Evolutionary conservation across 2,113 vertebrate genomes (phyloP).

Genomic region (Heliornis fulica): DNA sequence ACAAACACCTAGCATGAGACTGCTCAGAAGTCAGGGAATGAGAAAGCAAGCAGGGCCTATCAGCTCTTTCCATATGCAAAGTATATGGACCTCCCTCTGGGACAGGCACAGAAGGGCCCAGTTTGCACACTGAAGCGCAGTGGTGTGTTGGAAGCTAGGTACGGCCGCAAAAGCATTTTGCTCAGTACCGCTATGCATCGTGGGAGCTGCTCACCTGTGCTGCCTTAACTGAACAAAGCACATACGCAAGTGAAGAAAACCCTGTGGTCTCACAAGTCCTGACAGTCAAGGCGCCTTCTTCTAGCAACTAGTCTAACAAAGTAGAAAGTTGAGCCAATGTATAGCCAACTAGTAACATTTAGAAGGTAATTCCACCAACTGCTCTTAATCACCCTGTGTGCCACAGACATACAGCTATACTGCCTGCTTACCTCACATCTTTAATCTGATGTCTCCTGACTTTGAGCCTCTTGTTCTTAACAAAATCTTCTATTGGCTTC

Average conservation of each 20-base stretch:
- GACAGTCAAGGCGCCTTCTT: background rate
- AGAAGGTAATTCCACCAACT: background rate
- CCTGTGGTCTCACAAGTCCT: background rate
- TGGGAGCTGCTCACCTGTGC: background rate
- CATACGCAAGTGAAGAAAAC: background rate
- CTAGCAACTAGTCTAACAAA: background rate
- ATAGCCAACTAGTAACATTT: background rate
- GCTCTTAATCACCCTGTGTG: background rate
- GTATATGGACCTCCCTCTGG: background rate
- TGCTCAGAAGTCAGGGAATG: background rate
- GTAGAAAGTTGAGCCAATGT: background rate
- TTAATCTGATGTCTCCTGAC: background rate
- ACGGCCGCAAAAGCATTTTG: background rate
- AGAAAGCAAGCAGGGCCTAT: background rate
- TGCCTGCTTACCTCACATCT: background rate
- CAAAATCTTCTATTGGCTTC: background rate
- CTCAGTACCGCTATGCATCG: background rate
- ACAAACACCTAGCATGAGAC: background rate
- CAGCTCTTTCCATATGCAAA: background rate
- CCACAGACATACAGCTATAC: background rate
- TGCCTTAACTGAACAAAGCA: background rate
- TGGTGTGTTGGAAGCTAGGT: fast-evolving
- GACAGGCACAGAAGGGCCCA: background rate
- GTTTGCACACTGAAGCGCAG: background rate
- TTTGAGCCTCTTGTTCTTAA: background rate